Evolutionary conservation across 2,113 vertebrate species (phyloP), one percentile per base, ranked within the genome.

Genomic region (Heteronetta atricapilla): DNA sequence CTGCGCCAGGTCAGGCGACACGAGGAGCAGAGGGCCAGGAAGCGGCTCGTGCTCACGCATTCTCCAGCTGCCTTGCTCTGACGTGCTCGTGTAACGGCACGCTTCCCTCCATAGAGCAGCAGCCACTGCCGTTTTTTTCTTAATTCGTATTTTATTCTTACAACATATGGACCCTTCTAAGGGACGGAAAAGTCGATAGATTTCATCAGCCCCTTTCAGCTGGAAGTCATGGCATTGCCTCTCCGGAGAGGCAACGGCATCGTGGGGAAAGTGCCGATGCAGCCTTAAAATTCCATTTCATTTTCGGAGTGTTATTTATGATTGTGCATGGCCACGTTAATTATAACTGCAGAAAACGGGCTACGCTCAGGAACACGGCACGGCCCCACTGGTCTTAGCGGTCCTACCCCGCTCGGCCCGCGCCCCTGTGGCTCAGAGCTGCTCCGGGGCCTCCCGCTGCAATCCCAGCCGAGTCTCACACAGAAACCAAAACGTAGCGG

Each of bases 291-390:
- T 67, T 18, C 79, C 73, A 42, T 78, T 68, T 92, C 3, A 81
- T 88, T 94, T 96, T 34, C 88, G 56, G 44, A 86, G 64, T 8
- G n/a, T 91, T 86, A 91, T 89, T 94, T 90, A 90, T 28, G 68
- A 77, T 33, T 38, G 46, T 15, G 66, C 70, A 84, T 73, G 68
- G 14, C 60, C 21, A 4, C 2, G 40, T 50, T 85, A 93, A 96
- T 36, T 82, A 79, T 52, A 91, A 64, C 66, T 31, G 50, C 50
- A 88, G 82, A 69, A 76, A 50, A 67, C 67, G 60, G 68, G 59
- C 36, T 52, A 23, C 0, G 1, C 62, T 76, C 82, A 69, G 85
- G 66, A 93, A 60, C 78, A 17, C 23, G 8, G 6, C 60, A 22
- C 48, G 76, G 75, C 42, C 36, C 62, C 69, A 22, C 29, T 6